These are phyloP conservation scores for Homarus gammarus DNA, from an alignment of 2,888 invertebrate species.

Conservation along the genomic window DNA sequence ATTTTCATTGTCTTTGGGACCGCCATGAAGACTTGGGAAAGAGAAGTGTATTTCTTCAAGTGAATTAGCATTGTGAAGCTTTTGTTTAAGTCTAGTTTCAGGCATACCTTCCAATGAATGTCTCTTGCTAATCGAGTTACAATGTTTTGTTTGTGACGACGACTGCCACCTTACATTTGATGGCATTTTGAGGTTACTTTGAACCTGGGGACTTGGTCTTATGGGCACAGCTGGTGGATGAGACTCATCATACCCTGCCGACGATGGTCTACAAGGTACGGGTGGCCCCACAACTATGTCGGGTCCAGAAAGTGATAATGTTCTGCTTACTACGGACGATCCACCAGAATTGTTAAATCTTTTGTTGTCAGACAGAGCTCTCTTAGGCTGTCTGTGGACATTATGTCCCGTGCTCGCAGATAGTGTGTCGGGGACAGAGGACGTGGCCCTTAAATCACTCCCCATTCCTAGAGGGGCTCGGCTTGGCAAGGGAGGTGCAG, in stretches of 20 bases:
- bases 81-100: not conserved
- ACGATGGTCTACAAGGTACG: not conserved
- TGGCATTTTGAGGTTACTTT: not conserved
- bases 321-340: not conserved
- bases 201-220: not conserved
- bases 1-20: not conserved
- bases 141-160: not conserved
- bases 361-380: too few relatives aligned
- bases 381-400: too few relatives aligned
- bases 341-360: too few relatives aligned
- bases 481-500: not conserved
- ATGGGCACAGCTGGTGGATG: not conserved
- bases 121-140: constrained; percentile 17
- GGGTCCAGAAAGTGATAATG: not conserved
- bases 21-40: not conserved
- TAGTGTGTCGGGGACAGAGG: not conserved
- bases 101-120: not conserved
- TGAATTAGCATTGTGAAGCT: too few relatives aligned
- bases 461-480: not conserved
- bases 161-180: too few relatives aligned
- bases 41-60: too few relatives aligned
- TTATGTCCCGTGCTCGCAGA: not conserved
- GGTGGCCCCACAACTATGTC: not conserved
- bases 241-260: not conserved
- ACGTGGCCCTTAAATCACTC: not conserved